Base-by-base conservation (phyloP, 2,113 vertebrate species). In the Callithrix jacchus region DNA sequence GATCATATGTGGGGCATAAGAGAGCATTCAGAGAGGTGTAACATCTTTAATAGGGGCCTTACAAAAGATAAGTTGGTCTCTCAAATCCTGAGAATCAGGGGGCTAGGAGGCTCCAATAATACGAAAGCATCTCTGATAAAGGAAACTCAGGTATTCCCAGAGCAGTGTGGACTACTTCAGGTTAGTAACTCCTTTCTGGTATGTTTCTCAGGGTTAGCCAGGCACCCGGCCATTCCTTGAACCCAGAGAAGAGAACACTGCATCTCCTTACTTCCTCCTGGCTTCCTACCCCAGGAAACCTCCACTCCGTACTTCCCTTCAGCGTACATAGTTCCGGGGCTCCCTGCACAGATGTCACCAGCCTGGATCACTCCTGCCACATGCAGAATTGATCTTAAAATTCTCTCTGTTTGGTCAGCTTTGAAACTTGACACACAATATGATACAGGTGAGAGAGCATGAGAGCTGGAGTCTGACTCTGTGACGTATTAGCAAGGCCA, bases 381-480 rank as follows among this genome's bases (percentile, higher is more conserved):
- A 4, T n/a, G 37, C 56, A 94, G 56, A 93, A 56, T 5, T 8
- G 6, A 61, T 45, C 68, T 91, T 45, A 70, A 70, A 56, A 35
- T 23, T 42, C 13, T 93, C 45, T 35, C 35, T 52, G 47, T 91
- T 52, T 64, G 47, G 56, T 71, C 82, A 86, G 0, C 23, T 52
- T 82, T 21, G 40, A 35, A 76, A 40, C 3, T 4, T 2, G 25
- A 89, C 27, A 58, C 1, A 2, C 5, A 52, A 42, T 4, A 37
- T 0, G 0, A 18, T 27, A 17, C 18, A 25, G 37, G 0, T 87
- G 70, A 52, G 81, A 68, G 17, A 73, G 3, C 21, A 0, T 35
- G 37, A 68, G 4, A 30, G 5, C 10, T 4, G 49, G 17, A 42
- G 21, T 58, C 16, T 68, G 45, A 73, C 9, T 74, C 61, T 4